phyloP scores from a whole-genome alignment of 2,888 invertebrate genomes.

The Oligia fasciuncula region DNA sequence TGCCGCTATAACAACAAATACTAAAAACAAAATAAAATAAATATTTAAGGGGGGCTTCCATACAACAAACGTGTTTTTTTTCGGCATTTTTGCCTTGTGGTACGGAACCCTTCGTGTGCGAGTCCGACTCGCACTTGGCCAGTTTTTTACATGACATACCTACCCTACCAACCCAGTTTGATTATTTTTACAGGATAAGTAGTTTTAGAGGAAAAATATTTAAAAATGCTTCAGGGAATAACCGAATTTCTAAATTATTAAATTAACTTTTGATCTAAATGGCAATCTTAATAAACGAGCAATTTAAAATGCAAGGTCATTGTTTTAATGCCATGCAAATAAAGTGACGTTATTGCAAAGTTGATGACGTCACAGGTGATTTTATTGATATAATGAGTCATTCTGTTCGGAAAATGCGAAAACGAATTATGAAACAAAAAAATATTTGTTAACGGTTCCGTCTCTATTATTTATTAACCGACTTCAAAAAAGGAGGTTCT shows the following conservation, averaged over 20 bases:
- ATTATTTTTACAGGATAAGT: background rate
- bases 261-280: background rate
- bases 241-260: background rate
- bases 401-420: background rate
- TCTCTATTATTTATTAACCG: background rate
- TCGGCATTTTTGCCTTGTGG: no score
- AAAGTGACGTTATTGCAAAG: background rate
- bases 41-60: no score
- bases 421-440: background rate
- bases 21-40: no score
- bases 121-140: no score
- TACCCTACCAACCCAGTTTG: background rate
- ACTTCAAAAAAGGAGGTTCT: no score
- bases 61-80: no score
- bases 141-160: background rate
- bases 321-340: conserved; percentile 1
- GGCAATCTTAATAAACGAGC: background rate
- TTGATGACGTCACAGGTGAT: background rate
- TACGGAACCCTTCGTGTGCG: no score
- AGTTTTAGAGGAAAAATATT: background rate
- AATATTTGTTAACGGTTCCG: background rate
- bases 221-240: background rate
- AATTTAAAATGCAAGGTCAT: background rate
- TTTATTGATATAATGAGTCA: background rate
- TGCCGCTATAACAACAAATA: no score